Percentiles rank a stretch among this genome's conserved stretches.
Evolutionary conservation across 1,140 invertebrate species (phyloP).

Genomic region (Drosophila equinoxialis): DNA sequence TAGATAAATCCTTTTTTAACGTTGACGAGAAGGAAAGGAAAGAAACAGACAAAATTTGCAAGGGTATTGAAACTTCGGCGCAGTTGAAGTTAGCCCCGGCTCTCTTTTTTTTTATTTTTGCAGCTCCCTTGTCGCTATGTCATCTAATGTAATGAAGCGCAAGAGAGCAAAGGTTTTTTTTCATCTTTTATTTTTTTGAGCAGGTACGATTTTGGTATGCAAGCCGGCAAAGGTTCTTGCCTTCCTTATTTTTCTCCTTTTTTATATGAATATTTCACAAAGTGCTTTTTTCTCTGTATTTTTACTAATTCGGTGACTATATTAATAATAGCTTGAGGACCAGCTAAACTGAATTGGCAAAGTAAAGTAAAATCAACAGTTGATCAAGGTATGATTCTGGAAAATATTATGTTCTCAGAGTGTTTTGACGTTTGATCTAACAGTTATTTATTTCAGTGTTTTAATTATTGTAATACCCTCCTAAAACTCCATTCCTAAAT

Average conservation of each 20-base stretch:
- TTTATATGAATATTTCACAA: not conserved
- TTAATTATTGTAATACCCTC: not conserved
- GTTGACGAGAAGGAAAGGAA: no score
- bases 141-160: constrained; percentile 63
- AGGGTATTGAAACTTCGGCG: no score
- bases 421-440: no score
- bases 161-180: constrained; percentile 40
- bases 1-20: no score
- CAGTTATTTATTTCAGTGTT: not conserved
- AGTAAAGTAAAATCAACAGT: not conserved
- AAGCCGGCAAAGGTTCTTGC: constrained; percentile 15
- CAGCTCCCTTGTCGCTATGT: constrained; percentile 36
- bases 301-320: constrained; percentile 43
- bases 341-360: not conserved
- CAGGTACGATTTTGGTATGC: constrained; percentile 45
- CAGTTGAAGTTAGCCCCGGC: no score
- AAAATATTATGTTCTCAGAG: no score
- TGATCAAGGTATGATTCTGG: not conserved
- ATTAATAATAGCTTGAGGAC: constrained; percentile 49
- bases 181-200: constrained; percentile 38
- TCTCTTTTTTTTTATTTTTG: not conserved
- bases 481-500: not conserved
- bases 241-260: not conserved
- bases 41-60: no score
- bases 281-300: not conserved